phyloP scores from a whole-genome alignment of 2,888 invertebrate genomes.

The Dynastes tityus region DNA sequence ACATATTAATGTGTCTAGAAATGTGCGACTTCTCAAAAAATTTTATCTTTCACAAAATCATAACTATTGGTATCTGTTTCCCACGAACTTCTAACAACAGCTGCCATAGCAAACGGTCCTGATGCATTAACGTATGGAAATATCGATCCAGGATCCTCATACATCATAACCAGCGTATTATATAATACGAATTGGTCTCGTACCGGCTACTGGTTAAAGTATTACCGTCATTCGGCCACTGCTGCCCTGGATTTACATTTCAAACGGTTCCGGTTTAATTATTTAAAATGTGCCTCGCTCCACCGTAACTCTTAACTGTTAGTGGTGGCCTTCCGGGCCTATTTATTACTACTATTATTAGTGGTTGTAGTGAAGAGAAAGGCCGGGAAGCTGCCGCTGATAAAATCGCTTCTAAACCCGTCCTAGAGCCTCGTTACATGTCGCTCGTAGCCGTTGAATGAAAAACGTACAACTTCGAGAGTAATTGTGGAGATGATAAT shows the following conservation, averaged over 20 bases:
- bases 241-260: conserved; percentile 24
- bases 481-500: too few species aligned
- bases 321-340: background rate
- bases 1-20: too few species aligned
- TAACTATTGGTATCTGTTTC: too few species aligned
- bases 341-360: conserved; percentile 4
- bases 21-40: too few species aligned
- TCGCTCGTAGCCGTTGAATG: too few species aligned
- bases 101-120: too few species aligned
- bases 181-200: background rate
- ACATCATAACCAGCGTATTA: background rate
- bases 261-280: conserved; percentile 33
- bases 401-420: conserved; percentile 1
- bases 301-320: background rate
- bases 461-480: too few species aligned
- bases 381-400: background rate
- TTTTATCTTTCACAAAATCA: too few species aligned
- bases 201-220: background rate
- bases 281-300: conserved; percentile 17
- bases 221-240: background rate
- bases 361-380: background rate
- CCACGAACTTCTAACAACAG: too few species aligned
- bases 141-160: background rate
- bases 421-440: too few species aligned
- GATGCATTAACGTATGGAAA: background rate